A percentile compares a stretch with the other conserved stretches of the same genome.
Conservation (phyloP, 2,888 invertebrate genomes). For the Agrochola lota region DNA sequence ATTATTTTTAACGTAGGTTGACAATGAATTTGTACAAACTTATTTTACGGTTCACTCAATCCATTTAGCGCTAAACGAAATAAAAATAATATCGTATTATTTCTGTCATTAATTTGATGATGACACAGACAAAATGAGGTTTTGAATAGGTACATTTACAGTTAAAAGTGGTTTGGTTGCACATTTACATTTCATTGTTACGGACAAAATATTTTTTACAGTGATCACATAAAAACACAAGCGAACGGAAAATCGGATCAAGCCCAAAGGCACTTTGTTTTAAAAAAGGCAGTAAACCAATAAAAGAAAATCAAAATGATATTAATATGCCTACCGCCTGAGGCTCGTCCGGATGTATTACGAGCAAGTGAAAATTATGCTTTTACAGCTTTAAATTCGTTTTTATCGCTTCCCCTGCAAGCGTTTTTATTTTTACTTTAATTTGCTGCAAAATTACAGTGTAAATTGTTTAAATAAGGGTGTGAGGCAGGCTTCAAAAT, state of each 20-base stretch:
- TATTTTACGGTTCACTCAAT: neutral
- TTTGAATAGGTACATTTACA: neutral
- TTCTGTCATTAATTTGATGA: neutral
- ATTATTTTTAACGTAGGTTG: neutral
- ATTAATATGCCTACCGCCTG: slow-evolving; percentile 7
- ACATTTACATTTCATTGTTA: neutral
- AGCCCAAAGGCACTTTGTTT: neutral
- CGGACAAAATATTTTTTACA: neutral
- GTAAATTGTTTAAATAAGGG: neutral
- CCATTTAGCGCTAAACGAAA: neutral
- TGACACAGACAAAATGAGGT: neutral
- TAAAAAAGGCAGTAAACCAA: neutral
- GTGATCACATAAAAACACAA: neutral
- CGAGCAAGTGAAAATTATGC: slow-evolving; percentile 11
- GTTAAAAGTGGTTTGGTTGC: neutral
- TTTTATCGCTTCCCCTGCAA: neutral
- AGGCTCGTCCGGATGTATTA: neutral
- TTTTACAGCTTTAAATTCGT: neutral
- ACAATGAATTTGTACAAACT: too few species aligned
- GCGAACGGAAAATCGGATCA: neutral
- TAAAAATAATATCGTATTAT: neutral
- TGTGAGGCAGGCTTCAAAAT: neutral
- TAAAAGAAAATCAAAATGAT: neutral
- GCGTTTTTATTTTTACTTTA: slow-evolving; percentile 4
- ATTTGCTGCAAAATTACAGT: neutral